Base-by-base conservation (phyloP, 2,888 invertebrate genomes). In the Dasysyrphus albostriatus region DNA sequence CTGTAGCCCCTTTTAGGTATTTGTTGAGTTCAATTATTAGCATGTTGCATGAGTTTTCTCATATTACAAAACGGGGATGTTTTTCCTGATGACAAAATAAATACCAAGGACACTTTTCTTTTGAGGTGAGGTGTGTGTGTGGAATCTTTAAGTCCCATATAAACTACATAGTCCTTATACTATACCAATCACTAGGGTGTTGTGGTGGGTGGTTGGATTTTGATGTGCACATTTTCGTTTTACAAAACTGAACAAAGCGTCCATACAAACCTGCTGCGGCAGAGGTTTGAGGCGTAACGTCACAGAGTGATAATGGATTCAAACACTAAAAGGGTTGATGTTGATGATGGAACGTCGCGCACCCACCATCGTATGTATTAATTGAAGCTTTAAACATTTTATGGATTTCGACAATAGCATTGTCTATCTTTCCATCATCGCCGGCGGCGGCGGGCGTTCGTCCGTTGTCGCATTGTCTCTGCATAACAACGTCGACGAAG, bases 21-120 rank as follows among this genome's bases (percentile, higher is more conserved):
- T 83, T 87, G 87, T 87, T 87, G 70, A 78, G 83, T 72, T 87
- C 82, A 87, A 87, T 87, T 87, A 87, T 87, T 87, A 87, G 87
- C 87, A 87, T 87, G 87, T 87, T 87, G 87, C 87, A 87, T 75
- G 87, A 75, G 87, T 83, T 87, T 79, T 79, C 81, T 79, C 78
- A 54, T 70, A 77, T 87, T 74, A 82, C 75, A 63, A 70, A 58
- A 69, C 51, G 4, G 85, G 78, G 82, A 82, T 82, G 85, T 82
- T 87, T 82, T 78, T 51, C 85, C 59, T 82, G 85, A 82, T 85
- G 85, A 87, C 82, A 87, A 80, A 80, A 84, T 84, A 80, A 84
- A 84, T 84, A 84, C 84, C 84, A 75, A 70, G 75, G 74, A 75
- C 78, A 74, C 61, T 72, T n/a, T n/a, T 75, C 61, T 73, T 70